Base-by-base conservation (phyloP, 1,140 invertebrate species). In the Mylabris phalerata region DNA sequence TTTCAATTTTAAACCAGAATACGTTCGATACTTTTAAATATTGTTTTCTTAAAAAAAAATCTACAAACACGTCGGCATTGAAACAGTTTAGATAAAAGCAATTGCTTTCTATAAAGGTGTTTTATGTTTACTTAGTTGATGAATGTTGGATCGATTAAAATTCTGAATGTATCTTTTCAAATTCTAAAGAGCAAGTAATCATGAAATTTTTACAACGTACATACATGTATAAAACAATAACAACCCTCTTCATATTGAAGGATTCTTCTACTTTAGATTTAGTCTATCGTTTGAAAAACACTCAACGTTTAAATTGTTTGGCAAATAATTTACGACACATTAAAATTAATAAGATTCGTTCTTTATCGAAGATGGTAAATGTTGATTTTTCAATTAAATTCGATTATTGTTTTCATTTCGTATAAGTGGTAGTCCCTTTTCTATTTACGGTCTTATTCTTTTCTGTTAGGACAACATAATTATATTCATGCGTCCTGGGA, bases 111-210 rank as follows among this genome's bases (percentile, higher is more conserved):
- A 32, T 32, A 46, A 60, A 59, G 55, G 50, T 55, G 58, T 54
- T 27, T 32, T 51, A 9, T 60, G 58, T 60, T 60, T 60, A 55
- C 58, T 60, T 60, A 55, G 50, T 60, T 60, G 58, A 32, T 60
- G 58, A 60, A 48, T 50, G 49, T 38, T 32, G 47, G 41, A 60
- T 26, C 40, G 58, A 60, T 55, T 60, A 55, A 59, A 59, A 55
- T 42, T 11, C 19, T 54, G 51, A 60, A 60, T 55, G 50, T 47
- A 40, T 48, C 58, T 55, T 55, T 60, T 55, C 50, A 60, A 55
- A 55, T 55, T 27, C 9, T 50, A 7, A 58, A 60, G 46, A 55
- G 58, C 43, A 48, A 52, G 46, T 55, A 60, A 54, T 60, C 47
- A 60, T 38, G 45, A 46, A 24, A 24, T 43, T 47, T 57, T 26